Conservation (phyloP, 2,888 invertebrate species). For the Marasmarcha lunaedactyla region DNA sequence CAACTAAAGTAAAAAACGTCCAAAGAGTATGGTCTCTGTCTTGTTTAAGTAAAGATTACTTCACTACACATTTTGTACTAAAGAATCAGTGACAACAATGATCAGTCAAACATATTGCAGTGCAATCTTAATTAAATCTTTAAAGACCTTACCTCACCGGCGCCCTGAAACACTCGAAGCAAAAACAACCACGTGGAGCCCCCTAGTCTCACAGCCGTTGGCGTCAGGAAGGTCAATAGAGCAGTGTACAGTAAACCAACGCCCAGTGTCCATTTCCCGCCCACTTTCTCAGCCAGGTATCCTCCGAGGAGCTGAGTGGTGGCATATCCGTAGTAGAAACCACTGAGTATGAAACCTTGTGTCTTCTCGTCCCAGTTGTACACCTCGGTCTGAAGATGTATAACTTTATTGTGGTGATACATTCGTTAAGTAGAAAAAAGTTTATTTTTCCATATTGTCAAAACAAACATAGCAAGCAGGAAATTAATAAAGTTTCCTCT, state of each 20-base stretch:
- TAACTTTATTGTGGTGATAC: no score
- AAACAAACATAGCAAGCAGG: no score
- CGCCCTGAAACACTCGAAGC: no score
- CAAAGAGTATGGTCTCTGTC: no score
- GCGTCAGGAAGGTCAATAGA: conserved; percentile 78
- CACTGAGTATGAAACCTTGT: conserved; percentile 76
- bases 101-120: no score
- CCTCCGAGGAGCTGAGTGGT: conserved; percentile 82
- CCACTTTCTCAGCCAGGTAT: conserved; percentile 76
- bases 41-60: no score
- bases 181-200: conserved; percentile 25
- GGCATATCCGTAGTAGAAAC: conserved; percentile 82
- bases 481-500: no score
- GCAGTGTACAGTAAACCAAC: conserved; percentile 79
- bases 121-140: no score
- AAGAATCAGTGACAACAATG: no score
- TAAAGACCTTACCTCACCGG: no score
- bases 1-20: no score
- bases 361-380: conserved; percentile 71
- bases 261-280: conserved; percentile 80
- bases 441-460: conserved; percentile 5
- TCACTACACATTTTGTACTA: no score
- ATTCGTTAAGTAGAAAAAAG: neutral
- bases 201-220: conserved; percentile 63
- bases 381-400: conserved; percentile 16